Evolutionary conservation across 2,113 vertebrate species (phyloP), one percentile per base, ranked within the genome.

Genomic region (Channa maculata): DNA sequence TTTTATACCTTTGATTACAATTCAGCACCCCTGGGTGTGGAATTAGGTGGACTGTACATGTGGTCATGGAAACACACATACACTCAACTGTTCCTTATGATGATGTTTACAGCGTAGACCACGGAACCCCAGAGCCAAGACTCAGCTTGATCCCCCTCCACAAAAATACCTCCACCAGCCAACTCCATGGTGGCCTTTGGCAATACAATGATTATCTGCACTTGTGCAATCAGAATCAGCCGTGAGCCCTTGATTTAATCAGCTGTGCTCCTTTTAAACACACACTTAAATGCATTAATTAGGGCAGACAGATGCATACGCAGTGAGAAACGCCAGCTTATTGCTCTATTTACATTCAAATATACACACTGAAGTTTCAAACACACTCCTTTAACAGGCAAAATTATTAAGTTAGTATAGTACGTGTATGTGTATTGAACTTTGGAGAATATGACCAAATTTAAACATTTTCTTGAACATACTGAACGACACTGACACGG

Each of bases 61-160:
- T 57, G 52, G 24, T 67, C 34, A 65, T 59, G 34, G 38, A 55
- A 41, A 62, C 4, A 63, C 11, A 61, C 54, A 45, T 8, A 33
- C 12, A 39, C 51, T 33, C 8, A 52, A 44, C 14, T 52, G 46
- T 15, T 66, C 45, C 58, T 49, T 37, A 69, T 46, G 43, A 15
- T 38, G 34, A 9, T 59, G 65, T 71, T 41, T 75, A 54, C 52
- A 15, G 53, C 34, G 38, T 6, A 70, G 15, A 46, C n/a, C 46
- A 11, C 39, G 41, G 39, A 61, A 46, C 33, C 38, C 49, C 5
- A 4, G 58, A 48, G 63, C 38, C 45, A 46, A 14, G 3, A 53
- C 55, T 49, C 62, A 63, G 46, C 60, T 14, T n/a, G 39, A 75
- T 33, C 65, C 53, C 24, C 65, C 34, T 60, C 10, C 45, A 48